Conservation (phyloP, 2,888 invertebrate species). For the Napeogenes inachia region DNA sequence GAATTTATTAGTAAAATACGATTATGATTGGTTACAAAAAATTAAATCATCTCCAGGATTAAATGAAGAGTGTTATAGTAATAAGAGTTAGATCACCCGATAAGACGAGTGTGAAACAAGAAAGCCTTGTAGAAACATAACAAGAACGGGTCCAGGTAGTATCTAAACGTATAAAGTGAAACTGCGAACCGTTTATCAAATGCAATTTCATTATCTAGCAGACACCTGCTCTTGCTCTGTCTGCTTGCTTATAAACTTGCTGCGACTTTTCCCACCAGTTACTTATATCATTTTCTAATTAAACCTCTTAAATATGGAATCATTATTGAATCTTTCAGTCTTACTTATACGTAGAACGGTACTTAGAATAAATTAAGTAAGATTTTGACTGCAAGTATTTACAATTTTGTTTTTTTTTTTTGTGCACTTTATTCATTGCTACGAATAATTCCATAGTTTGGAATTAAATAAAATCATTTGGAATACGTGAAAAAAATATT, state of each 20-base stretch:
- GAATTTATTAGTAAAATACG: no score
- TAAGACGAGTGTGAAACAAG: conserved; percentile 46
- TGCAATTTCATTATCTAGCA: conserved; percentile 65
- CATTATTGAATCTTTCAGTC: no score
- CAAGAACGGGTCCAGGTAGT: conserved; percentile 59
- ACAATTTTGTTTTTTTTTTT: no score
- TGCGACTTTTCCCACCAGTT: conserved; percentile 17
- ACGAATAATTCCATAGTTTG: no score
- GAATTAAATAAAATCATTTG: no score
- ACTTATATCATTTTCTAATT: conserved; percentile 3
- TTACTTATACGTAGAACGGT: no score
- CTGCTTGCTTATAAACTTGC: conserved; percentile 27
- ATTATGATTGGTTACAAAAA: no score
- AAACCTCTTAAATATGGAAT: neutral
- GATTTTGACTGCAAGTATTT: no score
- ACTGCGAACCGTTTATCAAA: conserved; percentile 64
- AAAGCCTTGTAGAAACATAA: conserved; percentile 62
- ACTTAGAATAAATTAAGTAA: no score
- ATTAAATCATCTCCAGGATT: no score
- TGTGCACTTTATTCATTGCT: no score
- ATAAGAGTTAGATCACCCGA: conserved; percentile 15
- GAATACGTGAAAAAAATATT: no score
- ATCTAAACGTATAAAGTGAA: conserved; percentile 65
- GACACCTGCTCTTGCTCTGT: conserved; percentile 37
- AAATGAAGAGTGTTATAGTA: conserved; percentile 1